Percentiles rank a stretch among this genome's conserved stretches.
Conservation (phyloP, 2,888 invertebrate genomes). For the Caenorhabditis drosophilae region DNA sequence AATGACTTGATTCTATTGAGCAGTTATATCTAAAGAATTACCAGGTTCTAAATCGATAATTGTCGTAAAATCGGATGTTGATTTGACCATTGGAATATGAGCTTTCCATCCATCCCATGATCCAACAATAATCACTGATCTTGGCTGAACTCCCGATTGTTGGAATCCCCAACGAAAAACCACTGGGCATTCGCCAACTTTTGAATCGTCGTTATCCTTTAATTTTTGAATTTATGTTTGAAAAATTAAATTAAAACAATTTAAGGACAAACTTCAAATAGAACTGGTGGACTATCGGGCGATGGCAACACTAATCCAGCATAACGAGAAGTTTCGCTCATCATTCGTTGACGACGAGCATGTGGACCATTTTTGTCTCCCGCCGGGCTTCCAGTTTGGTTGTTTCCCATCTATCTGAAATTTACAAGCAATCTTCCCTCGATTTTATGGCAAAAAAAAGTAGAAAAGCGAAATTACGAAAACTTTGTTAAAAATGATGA, state of each 20-base stretch:
- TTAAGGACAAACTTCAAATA: conserved; percentile 24
- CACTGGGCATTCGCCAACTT: conserved; percentile 67
- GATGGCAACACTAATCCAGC: conserved; percentile 30
- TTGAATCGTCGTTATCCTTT: conserved; percentile 33
- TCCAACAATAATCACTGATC: conserved; percentile 60
- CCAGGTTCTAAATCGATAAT: conserved; percentile 76
- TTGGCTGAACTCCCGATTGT: conserved; percentile 25
- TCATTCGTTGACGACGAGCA: conserved; percentile 38
- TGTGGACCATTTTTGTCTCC: conserved; percentile 13
- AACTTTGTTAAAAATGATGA: too few relatives aligned
- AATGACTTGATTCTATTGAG: neutral
- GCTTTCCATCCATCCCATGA: conserved; percentile 85
- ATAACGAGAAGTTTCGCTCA: conserved; percentile 33
- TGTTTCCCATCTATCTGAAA: conserved; percentile 40
- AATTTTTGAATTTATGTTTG: too few relatives aligned
- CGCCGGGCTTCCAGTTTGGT: conserved; percentile 26
- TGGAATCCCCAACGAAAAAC: conserved; percentile 67
- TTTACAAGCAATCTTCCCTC: too few relatives aligned
- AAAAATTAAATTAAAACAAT: neutral
- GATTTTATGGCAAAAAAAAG: too few relatives aligned
- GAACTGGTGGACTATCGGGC: conserved; percentile 35
- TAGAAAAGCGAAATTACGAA: too few relatives aligned
- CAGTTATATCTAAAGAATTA: conserved; percentile 1
- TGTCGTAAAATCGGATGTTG: conserved; percentile 94
- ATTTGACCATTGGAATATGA: conserved; percentile 87